Conservation (phyloP, 2,888 invertebrate species). For the Macrosiphum euphorbiae region DNA sequence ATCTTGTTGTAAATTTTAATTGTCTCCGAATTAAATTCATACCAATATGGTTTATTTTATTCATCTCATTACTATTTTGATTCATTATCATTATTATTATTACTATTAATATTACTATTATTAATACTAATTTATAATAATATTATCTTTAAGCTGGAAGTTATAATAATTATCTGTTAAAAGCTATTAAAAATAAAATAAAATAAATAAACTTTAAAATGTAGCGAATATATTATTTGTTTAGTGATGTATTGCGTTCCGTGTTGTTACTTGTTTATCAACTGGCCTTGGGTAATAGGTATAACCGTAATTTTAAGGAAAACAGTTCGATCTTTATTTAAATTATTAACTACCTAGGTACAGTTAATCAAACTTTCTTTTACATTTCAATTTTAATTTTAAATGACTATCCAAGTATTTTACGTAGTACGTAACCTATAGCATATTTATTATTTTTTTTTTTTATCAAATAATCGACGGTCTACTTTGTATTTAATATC, state of each 20-base stretch:
- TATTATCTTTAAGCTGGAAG: not conserved
- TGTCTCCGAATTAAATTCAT: not conserved
- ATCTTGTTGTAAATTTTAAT: not conserved
- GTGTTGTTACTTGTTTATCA: not conserved
- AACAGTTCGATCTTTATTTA: not conserved
- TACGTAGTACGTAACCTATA: not conserved
- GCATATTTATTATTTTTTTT: not conserved
- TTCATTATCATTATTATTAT: not conserved
- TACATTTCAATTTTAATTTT: not conserved
- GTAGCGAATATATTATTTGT: not conserved
- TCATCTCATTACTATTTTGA: not conserved
- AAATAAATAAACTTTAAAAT: not conserved
- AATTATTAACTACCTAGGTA: not conserved
- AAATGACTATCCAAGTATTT: not conserved
- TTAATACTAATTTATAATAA: not conserved
- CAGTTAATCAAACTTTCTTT: not conserved
- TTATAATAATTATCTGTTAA: not conserved
- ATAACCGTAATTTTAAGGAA: not conserved
- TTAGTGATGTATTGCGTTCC: not conserved
- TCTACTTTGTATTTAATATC: not conserved
- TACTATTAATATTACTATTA: not conserved
- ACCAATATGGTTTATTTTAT: not conserved
- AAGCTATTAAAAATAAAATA: not conserved
- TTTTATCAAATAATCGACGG: not conserved
- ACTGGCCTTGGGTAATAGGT: not conserved